Evolutionary conservation across 2,888 invertebrate species (phyloP), one percentile per base, ranked within the genome.

Genomic region (Cataglyphis albicans): DNA sequence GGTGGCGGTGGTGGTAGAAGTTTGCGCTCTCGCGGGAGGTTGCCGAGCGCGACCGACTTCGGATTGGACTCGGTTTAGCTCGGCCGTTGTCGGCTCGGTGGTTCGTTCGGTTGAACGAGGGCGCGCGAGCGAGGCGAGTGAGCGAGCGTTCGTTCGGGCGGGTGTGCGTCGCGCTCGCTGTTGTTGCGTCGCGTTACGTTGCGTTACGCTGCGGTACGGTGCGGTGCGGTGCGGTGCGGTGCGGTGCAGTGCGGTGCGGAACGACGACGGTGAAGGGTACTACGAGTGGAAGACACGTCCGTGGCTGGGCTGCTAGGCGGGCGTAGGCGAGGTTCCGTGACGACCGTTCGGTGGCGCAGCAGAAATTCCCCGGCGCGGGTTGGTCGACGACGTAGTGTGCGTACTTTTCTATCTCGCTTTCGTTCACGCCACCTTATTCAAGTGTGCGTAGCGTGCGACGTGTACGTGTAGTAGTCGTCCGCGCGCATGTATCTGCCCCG

Each of bases 261-360:
- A 89, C 84, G 89, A 61, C 90, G 91, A 76, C 90, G 91, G 91
- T 91, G 93, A 93, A 91, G 91, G 92, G 86, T 90, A 90, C 90
- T 85, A 85, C 80, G 92, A 91, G 89, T 92, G 90, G 91, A 91
- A 91, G 88, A 88, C 87, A 87, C 87, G 90, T 89, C 86, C 87
- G 90, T 88, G 88, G 88, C 87, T 88, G 87, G 18, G 90, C 86
- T 32, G 88, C 88, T 90, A 87, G 85, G 88, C 92, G 92, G 93
- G 92, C 93, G 93, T 93, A 93, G 93, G 92, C 92, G 92, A 93
- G 92, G 91, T 93, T 94, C 91, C 91, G 90, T 91, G 89, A 90
- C 88, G 86, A 89, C 92, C 93, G 93, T 90, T 88, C 89, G 93
- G 92, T 92, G 93, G 94, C 93, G 93, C 92, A 89, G 86, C 92